A percentile compares a stretch with the other conserved stretches of the same genome.
Evolutionary conservation across 2,888 invertebrate genomes (phyloP).

Genomic region (Cerastis leucographa): DNA sequence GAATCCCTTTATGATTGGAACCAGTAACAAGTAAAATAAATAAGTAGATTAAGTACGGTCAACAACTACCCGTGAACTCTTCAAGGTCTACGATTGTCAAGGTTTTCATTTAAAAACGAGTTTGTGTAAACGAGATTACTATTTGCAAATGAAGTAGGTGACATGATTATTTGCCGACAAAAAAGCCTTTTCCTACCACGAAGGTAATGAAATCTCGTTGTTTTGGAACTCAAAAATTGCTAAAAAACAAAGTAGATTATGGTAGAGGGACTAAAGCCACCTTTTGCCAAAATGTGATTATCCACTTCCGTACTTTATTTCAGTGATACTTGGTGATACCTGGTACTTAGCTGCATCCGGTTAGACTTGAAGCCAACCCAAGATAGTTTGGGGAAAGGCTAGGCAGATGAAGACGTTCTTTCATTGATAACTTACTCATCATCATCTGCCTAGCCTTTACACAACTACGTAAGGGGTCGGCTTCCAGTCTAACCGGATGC

Average conservation of each 20-base stretch:
- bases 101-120: conserved; percentile 50
- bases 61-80: conserved; percentile 47
- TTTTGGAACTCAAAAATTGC: conserved; percentile 7
- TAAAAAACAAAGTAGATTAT: neutral
- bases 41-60: conserved; percentile 16
- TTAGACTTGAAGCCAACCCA: too few relatives aligned
- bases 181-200: neutral
- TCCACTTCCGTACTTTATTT: neutral
- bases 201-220: neutral
- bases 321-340: too few relatives aligned
- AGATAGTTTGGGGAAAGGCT: too few relatives aligned
- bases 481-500: neutral
- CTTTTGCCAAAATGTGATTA: neutral
- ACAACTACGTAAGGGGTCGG: neutral
- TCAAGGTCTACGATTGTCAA: conserved; percentile 48
- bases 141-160: conserved; percentile 33
- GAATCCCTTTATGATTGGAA: conserved; percentile 9
- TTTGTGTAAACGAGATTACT: conserved; percentile 36
- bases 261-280: neutral
- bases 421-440: neutral
- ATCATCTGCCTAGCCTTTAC: neutral
- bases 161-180: conserved; percentile 19
- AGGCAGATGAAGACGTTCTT: too few relatives aligned
- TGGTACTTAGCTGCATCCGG: too few relatives aligned
- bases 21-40: conserved; percentile 14